phyloP scores from a whole-genome alignment of 2,113 vertebrate genomes.

The Ictidomys tridecemlineatus region DNA sequence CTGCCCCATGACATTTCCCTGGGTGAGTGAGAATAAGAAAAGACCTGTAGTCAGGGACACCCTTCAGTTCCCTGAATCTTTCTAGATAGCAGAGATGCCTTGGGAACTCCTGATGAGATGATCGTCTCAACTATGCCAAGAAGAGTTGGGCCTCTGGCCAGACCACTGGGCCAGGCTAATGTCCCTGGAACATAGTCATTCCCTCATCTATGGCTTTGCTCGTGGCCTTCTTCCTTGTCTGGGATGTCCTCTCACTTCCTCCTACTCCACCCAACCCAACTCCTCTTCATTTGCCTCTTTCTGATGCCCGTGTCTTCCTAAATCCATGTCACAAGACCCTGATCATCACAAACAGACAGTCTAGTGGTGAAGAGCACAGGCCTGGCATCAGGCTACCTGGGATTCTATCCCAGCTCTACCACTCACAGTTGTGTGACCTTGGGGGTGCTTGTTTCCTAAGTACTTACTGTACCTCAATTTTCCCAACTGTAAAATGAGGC shows the following conservation, averaged over 20 bases:
- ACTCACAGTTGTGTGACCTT: not conserved
- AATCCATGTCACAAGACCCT: not conserved
- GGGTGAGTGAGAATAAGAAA: not conserved
- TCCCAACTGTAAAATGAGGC: not conserved
- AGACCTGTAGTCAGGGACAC: not conserved
- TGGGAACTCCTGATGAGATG: too few species aligned
- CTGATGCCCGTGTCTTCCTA: not conserved
- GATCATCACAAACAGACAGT: not conserved
- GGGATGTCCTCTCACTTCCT: not conserved
- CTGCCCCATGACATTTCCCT: not conserved
- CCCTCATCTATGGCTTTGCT: not conserved
- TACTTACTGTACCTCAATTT: not conserved
- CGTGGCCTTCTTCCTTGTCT: not conserved
- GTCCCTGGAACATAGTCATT: not conserved
- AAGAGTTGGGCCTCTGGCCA: not conserved
- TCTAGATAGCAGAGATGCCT: not conserved
- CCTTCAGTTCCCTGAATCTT: not conserved
- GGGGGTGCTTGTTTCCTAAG: not conserved
- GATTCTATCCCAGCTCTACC: not conserved
- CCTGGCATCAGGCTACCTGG: too few species aligned
- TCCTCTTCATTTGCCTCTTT: not conserved
- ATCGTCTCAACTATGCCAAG: not conserved
- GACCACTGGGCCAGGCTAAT: not conserved
- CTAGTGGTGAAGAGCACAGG: not conserved
- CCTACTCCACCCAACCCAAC: not conserved